These are phyloP conservation scores for Tenthredo mesomela DNA, from an alignment of 2,888 invertebrate species.

Conservation along the genomic window DNA sequence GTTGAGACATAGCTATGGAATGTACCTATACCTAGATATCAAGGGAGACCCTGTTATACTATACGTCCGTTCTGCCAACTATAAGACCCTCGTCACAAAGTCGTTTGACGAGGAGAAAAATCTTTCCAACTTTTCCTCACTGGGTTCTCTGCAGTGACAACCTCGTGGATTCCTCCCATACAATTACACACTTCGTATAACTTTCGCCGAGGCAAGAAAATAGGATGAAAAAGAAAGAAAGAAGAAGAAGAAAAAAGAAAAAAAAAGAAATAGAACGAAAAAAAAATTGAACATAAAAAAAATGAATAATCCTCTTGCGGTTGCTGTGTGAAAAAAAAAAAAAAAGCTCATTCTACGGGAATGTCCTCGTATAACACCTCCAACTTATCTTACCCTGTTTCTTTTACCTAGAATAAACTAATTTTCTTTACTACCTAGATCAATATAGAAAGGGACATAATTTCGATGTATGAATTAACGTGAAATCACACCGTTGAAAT, in stretches of 20 bases:
- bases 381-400: not conserved
- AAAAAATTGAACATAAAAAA: no score
- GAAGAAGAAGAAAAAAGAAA: not conserved
- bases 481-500: no score
- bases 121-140: slow-evolving; percentile 10
- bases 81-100: not conserved
- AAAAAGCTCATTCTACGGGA: not conserved
- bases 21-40: not conserved
- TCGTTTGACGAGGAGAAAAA: slow-evolving; percentile 11
- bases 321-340: not conserved
- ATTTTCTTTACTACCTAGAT: not conserved
- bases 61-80: not conserved
- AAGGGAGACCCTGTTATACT: not conserved
- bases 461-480: not conserved
- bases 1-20: not conserved
- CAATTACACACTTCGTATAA: slow-evolving; percentile 17
- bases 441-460: not conserved
- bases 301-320: not conserved
- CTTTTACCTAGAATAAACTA: not conserved
- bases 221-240: not conserved
- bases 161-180: not conserved
- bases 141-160: not conserved
- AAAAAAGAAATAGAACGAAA: not conserved
- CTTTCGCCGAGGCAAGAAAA: not conserved
- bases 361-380: not conserved